A percentile compares a stretch with the other conserved stretches of the same genome.
phyloP scores from a whole-genome alignment of 2,113 vertebrate species.

The Etheostoma cragini region DNA sequence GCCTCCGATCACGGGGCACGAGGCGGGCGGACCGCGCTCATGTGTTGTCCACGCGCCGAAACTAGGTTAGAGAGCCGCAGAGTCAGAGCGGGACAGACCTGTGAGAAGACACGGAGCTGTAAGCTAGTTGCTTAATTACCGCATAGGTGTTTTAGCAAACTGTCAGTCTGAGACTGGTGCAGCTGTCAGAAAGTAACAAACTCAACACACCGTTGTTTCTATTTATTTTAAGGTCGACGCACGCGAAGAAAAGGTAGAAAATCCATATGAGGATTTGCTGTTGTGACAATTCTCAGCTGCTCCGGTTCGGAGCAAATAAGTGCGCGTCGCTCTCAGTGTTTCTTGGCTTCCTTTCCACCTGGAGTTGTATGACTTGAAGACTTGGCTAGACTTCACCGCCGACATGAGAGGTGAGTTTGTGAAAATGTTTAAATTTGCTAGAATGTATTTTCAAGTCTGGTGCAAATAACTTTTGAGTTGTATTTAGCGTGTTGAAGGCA shows the following conservation, averaged over 20 bases:
- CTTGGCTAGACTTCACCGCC: slow-evolving; percentile 40
- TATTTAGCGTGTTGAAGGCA: not conserved
- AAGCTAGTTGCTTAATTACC: not conserved
- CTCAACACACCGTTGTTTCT: not conserved
- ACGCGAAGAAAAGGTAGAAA: slow-evolving; percentile 3
- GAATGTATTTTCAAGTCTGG: not conserved
- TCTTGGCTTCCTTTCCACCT: slow-evolving; percentile 42
- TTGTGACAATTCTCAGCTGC: slow-evolving; percentile 64
- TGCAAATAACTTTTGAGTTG: slow-evolving; percentile 28
- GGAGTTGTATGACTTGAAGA: slow-evolving; percentile 77
- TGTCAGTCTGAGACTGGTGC: not conserved
- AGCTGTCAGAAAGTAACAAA: not conserved
- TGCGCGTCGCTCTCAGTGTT: slow-evolving; percentile 29
- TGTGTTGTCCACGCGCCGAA: slow-evolving; percentile 86
- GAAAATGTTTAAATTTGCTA: not conserved
- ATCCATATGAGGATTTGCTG: slow-evolving; percentile 73
- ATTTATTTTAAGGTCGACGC: not conserved
- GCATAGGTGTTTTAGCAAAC: slow-evolving; percentile 15
- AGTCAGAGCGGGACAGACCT: slow-evolving; percentile 50
- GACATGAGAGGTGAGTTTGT: slow-evolving; percentile 85
- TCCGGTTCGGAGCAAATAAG: slow-evolving; percentile 68
- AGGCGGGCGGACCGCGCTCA: slow-evolving; percentile 82
- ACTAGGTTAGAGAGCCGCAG: slow-evolving; percentile 75
- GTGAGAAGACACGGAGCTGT: not conserved
- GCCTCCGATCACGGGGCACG: slow-evolving; percentile 73